Base-by-base conservation (phyloP, 1,140 invertebrate species). In the Sycophila sp. region DNA sequence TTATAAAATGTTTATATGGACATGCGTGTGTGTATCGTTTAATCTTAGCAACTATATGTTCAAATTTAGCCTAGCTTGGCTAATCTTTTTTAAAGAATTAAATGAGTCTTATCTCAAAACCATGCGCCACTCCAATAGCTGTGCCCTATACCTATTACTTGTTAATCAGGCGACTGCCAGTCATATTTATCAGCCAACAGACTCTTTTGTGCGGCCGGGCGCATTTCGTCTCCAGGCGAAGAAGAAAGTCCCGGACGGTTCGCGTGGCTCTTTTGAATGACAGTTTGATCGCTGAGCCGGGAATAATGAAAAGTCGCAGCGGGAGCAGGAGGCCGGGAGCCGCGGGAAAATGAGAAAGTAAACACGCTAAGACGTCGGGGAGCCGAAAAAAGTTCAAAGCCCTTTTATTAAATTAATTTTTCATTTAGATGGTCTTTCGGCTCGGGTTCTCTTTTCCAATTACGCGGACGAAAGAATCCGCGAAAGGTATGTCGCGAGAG, bases 271-370 rank as follows among this genome's bases (percentile, higher is more conserved):
- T 42, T 70, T 30, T 45, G 59, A 70, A 70, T 63, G 59, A 70
- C 59, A 70, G 49, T 56, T 70, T 63, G 59, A 70, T 70, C 47
- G 26, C 15, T 70, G 36, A 70, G 49, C 49, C 36, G 22, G 5
- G 36, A 70, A 70, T 70, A 70, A 70, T 63, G 59, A 70, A 70
- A 70, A 70, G 59, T 69, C 58, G 59, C 24, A 11, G 32, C 6
- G 51, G 32, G 15, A 7, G 17, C 28, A 17, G n/a, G 28, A 15
- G 4, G 17, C 2, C 5, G n/a, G 62, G 13, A 26, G 19, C 47
- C 36, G 13, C 1, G 8, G 17, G 24, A 59, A 62, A 70, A 70
- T 56, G 58, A 63, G 68, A 70, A 70, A 63, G 38, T 63, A 70
- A 70, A 70, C 68, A 63, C 45, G 36, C 8, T 30, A 32, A 38